These are phyloP conservation scores for Dipodomys ordii DNA, from an alignment of 2,113 vertebrate species.

Conservation along the genomic window DNA sequence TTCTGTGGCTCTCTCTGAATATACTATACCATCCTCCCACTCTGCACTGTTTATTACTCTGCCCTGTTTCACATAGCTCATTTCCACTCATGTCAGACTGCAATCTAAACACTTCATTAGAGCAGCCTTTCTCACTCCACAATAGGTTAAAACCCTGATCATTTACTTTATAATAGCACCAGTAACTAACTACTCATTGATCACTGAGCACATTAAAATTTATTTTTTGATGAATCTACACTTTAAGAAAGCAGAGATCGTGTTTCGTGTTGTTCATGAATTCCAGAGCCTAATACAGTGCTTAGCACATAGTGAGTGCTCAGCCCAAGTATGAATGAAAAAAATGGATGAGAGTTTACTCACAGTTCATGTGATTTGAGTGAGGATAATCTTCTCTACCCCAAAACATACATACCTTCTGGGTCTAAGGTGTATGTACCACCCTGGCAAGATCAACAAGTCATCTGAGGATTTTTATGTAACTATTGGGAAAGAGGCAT, in stretches of 20 bases:
- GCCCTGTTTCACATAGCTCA: background rate
- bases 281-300: background rate
- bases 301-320: background rate
- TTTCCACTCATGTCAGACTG: conserved; percentile 29
- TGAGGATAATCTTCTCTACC: background rate
- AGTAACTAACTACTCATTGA: conserved; percentile 39
- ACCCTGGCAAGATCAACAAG: conserved; percentile 17
- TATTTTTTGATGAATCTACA: conserved; percentile 2
- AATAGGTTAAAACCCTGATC: background rate
- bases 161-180: conserved; percentile 7
- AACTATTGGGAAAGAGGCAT: conserved; percentile 13
- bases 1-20: background rate
- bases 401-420: conserved; percentile 23
- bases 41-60: background rate
- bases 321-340: background rate
- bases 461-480: background rate
- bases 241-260: conserved; percentile 48
- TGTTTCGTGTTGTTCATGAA: background rate
- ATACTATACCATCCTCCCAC: background rate
- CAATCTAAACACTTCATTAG: background rate
- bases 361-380: background rate
- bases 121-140: background rate
- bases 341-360: conserved; percentile 15
- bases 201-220: conserved; percentile 11
- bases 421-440: background rate